Evolutionary conservation across 2,113 vertebrate genomes (phyloP).

Genomic region (Limnothrissa miodon): DNA sequence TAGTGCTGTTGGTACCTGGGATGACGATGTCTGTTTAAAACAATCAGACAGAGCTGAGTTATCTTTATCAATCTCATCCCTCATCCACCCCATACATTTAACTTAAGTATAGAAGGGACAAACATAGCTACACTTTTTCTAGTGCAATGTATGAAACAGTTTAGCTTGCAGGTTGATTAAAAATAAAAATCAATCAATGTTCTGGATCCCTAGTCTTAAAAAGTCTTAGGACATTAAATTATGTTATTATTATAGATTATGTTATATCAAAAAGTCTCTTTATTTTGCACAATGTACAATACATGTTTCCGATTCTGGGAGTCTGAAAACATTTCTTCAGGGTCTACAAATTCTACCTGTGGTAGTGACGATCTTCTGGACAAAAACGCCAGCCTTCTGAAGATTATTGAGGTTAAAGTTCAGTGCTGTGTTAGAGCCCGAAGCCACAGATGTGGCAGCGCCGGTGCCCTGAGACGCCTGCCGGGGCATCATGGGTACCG

Average conservation of each 20-base stretch:
- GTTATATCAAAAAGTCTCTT: too few species aligned
- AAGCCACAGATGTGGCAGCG: too few species aligned
- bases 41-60: neutral
- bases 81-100: neutral
- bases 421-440: constrained; percentile 77
- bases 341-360: constrained; percentile 81
- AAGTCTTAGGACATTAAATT: too few species aligned
- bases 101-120: neutral
- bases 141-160: too few species aligned
- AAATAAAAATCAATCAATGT: too few species aligned
- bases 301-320: too few species aligned
- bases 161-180: too few species aligned
- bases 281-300: neutral
- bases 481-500: constrained; percentile 98
- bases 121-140: too few species aligned
- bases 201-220: too few species aligned
- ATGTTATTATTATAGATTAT: too few species aligned
- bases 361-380: constrained; percentile 96
- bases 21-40: constrained; percentile 92
- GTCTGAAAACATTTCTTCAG: too few species aligned
- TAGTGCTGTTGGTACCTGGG: constrained; percentile 93
- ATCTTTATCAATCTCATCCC: neutral
- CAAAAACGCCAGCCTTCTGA: constrained; percentile 92
- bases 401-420: constrained; percentile 94
- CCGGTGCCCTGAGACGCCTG: constrained; percentile 83